Conservation (phyloP, 2,113 vertebrate species). For the Aptenodytes patagonicus region DNA sequence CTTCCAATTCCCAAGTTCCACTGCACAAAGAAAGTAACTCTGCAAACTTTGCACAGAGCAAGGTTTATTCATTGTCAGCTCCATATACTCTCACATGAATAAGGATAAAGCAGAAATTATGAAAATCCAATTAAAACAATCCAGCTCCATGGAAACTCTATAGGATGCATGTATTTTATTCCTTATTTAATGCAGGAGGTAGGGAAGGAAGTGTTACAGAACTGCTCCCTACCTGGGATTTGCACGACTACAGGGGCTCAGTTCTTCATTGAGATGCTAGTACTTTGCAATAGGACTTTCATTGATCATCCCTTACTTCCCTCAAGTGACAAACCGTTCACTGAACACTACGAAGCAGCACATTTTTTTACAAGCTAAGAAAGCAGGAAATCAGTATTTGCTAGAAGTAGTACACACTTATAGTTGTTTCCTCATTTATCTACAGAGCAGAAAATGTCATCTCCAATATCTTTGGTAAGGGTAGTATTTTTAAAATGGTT, state of each 20-base stretch:
- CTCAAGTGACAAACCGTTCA: not conserved
- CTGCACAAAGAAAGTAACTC: not conserved
- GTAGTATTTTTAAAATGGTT: not conserved
- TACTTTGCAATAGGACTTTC: not conserved
- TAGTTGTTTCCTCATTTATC: not conserved
- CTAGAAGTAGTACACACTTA: not conserved
- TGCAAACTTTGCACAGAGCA: not conserved
- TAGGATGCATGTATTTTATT: not conserved
- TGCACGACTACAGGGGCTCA: not conserved
- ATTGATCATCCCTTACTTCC: not conserved
- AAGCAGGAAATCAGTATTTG: not conserved
- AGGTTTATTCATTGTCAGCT: not conserved
- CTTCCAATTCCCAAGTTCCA: not conserved
- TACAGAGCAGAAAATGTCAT: not conserved
- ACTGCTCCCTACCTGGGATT: not conserved
- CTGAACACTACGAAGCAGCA: not conserved
- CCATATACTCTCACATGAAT: not conserved
- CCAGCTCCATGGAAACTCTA: not conserved
- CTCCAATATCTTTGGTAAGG: not conserved
- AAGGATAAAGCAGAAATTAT: not conserved
- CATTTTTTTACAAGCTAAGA: not conserved
- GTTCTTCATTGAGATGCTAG: not conserved
- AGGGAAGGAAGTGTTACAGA: not conserved
- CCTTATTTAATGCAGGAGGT: not conserved
- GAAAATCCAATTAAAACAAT: not conserved